Percentiles rank a stretch among this genome's conserved stretches.
phyloP scores from a whole-genome alignment of 1,140 invertebrate species.

The Platorchestia sp. region DNA sequence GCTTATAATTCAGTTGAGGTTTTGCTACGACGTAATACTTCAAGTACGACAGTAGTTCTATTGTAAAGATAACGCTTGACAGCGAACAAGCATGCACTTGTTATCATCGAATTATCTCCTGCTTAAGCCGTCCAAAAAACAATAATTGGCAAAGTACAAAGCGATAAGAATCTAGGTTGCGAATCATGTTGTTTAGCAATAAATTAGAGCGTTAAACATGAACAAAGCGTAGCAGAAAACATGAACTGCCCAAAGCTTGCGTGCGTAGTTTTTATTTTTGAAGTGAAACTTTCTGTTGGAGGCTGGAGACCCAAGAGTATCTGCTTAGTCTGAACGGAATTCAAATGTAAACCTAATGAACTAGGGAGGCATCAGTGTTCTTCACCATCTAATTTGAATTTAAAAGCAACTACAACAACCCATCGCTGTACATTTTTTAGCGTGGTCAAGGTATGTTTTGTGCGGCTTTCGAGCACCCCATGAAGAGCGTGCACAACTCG shows the following conservation, averaged over 20 bases:
- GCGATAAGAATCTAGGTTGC: not conserved
- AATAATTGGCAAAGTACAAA: not conserved
- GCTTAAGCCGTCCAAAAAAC: not conserved
- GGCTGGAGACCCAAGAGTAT: not conserved
- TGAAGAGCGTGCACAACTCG: not conserved
- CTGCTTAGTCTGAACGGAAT: not conserved
- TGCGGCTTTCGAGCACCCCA: too few relatives aligned
- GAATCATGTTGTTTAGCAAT: not conserved
- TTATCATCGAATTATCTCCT: too few relatives aligned
- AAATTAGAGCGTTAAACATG: not conserved
- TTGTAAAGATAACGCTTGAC: not conserved
- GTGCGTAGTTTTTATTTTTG: not conserved
- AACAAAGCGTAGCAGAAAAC: not conserved
- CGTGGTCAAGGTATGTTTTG: too few relatives aligned
- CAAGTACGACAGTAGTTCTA: not conserved
- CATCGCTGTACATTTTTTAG: too few relatives aligned
- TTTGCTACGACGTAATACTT: not conserved
- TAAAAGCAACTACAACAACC: too few relatives aligned
- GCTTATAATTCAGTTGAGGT: not conserved
- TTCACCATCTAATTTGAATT: too few relatives aligned
- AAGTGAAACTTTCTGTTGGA: not conserved
- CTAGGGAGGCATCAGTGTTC: not conserved
- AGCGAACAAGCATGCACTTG: too few relatives aligned
- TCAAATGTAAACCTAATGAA: not conserved
- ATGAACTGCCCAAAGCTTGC: not conserved